A percentile compares a stretch with the other conserved stretches of the same genome.
Evolutionary conservation across 2,113 vertebrate genomes (phyloP).

Genomic region (Grus americana): DNA sequence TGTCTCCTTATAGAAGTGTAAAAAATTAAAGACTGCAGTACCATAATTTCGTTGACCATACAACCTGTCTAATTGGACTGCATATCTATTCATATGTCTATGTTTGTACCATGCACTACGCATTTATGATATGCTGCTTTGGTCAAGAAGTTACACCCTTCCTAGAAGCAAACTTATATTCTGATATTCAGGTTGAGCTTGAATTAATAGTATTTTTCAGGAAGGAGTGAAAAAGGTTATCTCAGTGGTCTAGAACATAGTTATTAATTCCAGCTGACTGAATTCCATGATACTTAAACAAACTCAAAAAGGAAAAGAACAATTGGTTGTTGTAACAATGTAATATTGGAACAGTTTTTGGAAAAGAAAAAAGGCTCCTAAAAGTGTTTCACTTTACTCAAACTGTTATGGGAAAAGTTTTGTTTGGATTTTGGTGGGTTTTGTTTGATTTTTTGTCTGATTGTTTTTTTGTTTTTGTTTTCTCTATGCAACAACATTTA

Average conservation of each 20-base stretch:
- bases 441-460: too few species aligned
- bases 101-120: background rate
- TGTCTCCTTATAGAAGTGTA: background rate
- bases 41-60: background rate
- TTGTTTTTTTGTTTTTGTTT: too few species aligned
- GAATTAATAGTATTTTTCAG: fast-evolving
- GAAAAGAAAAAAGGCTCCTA: background rate
- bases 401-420: background rate
- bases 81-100: background rate
- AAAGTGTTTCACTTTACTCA: background rate
- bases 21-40: background rate
- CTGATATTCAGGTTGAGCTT: background rate
- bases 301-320: background rate
- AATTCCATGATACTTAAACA: background rate
- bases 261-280: background rate
- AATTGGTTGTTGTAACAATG: background rate
- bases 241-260: background rate
- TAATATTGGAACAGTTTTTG: background rate
- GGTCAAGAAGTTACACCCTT: background rate
- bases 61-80: background rate
- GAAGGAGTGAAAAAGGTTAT: background rate
- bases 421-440: background rate
- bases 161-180: background rate
- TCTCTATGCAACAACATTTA: background rate
- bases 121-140: background rate